Evolutionary conservation across 2,888 invertebrate species (phyloP), one percentile per base, ranked within the genome.

Genomic region (Aquatica leii): DNA sequence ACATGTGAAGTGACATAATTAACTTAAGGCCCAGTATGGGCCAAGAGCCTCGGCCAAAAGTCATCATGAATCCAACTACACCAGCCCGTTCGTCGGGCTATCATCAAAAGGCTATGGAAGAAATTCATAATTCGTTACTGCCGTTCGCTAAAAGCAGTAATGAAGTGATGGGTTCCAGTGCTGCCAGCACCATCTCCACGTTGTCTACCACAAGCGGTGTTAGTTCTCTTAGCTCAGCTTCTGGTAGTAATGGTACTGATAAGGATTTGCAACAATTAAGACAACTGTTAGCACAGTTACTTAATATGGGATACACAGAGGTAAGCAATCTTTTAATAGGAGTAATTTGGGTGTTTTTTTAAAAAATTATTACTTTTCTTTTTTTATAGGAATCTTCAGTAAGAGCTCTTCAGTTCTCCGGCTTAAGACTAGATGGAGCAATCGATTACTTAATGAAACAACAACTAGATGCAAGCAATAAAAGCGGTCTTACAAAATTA

Each of bases 41-140:
- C 83, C 83, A 83, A 76, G 82, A 82, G 82, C 82, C 82, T 78
- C 76, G 76, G 74, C 67, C 74, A 71, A 73, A 72, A 62, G 69
- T 85, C 84, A 86, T 83, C 82, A 87, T 87, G 87, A 87, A 86
- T 84, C 85, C 86, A 82, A 86, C 85, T 82, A 85, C 86, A 82
- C 84, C 79, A 65, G 78, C 80, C 78, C 79, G 81, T 59, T 77
- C 80, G 80, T 87, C 90, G 84, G 91, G 91, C 84, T 93, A 93
- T 83, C 91, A 91, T 83, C 91, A 92, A 83, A 92, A 93, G 84
- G 93, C 93, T 79, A 87, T 94, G 82, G 92, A 91, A 83, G 91
- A 93, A 83, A 94, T 93, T 77, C 87, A 93, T 74, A 92, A 92
- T 81, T 92, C 93, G 65, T 82, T 93, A 74, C 85, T 90, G 75